Evolutionary conservation across 2,888 invertebrate species (phyloP), one percentile per base, ranked within the genome.

Genomic region (Macrosiphum euphorbiae): DNA sequence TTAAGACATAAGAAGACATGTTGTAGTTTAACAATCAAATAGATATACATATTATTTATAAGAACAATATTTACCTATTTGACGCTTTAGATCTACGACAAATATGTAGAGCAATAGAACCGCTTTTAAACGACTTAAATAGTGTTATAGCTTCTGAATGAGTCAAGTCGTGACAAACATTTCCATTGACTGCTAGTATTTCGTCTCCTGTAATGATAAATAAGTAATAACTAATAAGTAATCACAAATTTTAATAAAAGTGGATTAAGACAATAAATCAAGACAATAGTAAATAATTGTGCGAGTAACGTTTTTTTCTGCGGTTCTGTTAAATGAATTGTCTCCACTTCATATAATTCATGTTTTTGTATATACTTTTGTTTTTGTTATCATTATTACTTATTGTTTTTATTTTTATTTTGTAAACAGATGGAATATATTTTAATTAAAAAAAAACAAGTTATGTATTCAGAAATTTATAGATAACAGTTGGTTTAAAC

Each of bases 101-200:
- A 92, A 98, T 96, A 95, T 98, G 97, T 92, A 98, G 96, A 94
- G 97, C 97, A 91, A 98, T 97, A 91, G 97, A 96, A 94, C 98
- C 98, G 95, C 96, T 97, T 95, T 98, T 97, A 94, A 98, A 97
- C 94, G 97, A 97, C 95, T 98, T 98, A 96, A 98, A 98, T 58
- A 98, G 96, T 50, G 97, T 97, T 90, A 98, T 97, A 67, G 98
- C 98, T 95, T 98, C 98, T 86, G 97, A 97, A 95, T 98, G 98
- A 1, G 98, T 97, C 95, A 98, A 96, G 95, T 98, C 98, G 95
- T 98, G 97, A 95, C 98, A 97, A 89, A 97, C 97, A 95, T 97
- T 97, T 26, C 98, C 98, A 96, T 98, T 98, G 44, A 98, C 97
- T 94, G 98, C 97, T 95, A 98, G 96, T 95, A 98, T 97, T 96